Evolutionary conservation across 2,797 vertebrate genomes (phyloP).

Genomic region (Xenopus petersii): DNA sequence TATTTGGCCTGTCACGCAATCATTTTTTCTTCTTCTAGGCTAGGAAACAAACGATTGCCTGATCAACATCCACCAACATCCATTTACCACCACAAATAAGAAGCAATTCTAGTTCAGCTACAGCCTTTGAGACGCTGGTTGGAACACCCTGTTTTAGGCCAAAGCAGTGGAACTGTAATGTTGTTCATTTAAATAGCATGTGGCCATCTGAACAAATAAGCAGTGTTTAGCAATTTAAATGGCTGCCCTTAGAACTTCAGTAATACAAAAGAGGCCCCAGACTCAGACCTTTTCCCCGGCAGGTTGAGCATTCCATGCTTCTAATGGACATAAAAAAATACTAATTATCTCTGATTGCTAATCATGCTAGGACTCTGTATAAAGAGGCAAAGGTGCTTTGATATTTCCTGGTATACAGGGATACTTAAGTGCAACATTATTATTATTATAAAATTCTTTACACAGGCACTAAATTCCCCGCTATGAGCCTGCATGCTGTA

Average conservation of each 20-base stretch:
- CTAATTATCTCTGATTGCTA: conserved; percentile 44
- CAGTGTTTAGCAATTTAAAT: conserved; percentile 23
- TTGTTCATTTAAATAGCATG: neutral
- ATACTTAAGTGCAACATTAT: conserved; percentile 39
- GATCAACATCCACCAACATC: too few species aligned
- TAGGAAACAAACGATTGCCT: too few species aligned
- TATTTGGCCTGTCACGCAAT: too few species aligned
- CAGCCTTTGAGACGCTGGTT: too few species aligned
- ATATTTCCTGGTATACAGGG: conserved; percentile 44
- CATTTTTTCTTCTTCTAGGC: too few species aligned
- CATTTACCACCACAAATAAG: too few species aligned
- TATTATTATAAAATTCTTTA: conserved; percentile 48
- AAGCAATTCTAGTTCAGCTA: too few species aligned
- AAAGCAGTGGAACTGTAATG: too few species aligned
- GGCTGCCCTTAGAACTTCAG: conserved; percentile 23
- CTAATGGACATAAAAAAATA: conserved; percentile 45
- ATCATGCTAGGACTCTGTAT: conserved; percentile 40
- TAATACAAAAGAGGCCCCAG: conserved; percentile 31
- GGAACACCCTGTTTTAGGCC: too few species aligned
- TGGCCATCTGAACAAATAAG: neutral
- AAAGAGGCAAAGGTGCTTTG: conserved; percentile 42
- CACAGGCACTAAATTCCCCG: conserved; percentile 44
- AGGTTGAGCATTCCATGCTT: conserved; percentile 26
- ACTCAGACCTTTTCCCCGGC: conserved; percentile 36
- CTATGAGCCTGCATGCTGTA: conserved; percentile 42